Evolutionary conservation across 2,797 vertebrate species (phyloP), one percentile per base, ranked within the genome.

Genomic region (Phalanger gymnotis): DNA sequence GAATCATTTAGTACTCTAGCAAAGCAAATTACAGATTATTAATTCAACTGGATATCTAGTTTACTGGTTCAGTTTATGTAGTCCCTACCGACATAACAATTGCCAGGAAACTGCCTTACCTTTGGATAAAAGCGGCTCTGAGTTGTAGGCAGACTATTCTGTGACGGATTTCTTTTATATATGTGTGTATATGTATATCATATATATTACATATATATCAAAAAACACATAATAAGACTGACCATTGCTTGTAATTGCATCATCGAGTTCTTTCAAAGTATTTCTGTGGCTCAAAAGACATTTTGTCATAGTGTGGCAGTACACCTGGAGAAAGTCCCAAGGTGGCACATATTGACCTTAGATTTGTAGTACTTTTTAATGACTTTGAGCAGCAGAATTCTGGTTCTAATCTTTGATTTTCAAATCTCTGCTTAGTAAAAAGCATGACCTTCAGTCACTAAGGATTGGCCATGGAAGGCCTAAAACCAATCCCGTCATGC

Each of bases 241-340:
- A 30, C 40, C 92, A 34, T 95, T 92, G 91, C 96, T 93, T 90
- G 13, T 81, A 56, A 94, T 96, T 97, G 87, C 91, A 94, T 97
- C 91, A 54, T 40, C 94, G 16, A 90, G 94, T 54, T 94, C 51
- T 96, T 94, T 94, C 94, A 73, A 52, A 91, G 11, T 87, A 22
- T 90, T 56, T 61, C 87, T 94, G 9, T 95, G 53, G 90, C 30
- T 94, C 94, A 53, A 92, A 55, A 96, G 51, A 87, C 22, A 2
- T 54, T 10, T 94, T 94, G 54, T 57, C 95, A 53, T 89, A 7
- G 30, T 91, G 30, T 91, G 73, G 54, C 94, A 55, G 1, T 95
- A 87, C 55, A 94, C 0, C 90, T 94, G 58, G 47, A 95, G 53
- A 91, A 66, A 96, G 51, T 96, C 47, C 28, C 9, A 81, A 92